Evolutionary conservation across 2,888 invertebrate species (phyloP).

Genomic region (Dryomyza anilis): DNA sequence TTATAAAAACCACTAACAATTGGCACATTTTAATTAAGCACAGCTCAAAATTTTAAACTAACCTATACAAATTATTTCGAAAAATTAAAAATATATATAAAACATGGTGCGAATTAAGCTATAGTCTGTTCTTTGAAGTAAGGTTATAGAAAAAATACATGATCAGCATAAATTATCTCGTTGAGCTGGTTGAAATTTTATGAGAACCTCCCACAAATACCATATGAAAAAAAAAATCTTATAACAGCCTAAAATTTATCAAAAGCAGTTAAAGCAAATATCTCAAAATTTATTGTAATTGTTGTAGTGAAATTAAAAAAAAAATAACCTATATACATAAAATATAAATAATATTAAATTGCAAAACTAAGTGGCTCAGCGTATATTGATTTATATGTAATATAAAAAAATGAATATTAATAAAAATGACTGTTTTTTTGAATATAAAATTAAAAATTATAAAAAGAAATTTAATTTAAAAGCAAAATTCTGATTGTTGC

Average conservation of each 20-base stretch:
- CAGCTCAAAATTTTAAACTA: constrained; percentile 7
- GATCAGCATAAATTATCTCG: too few species aligned
- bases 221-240: too few species aligned
- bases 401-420: too few species aligned
- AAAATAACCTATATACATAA: constrained; percentile 20
- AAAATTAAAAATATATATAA: constrained; percentile 1
- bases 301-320: constrained; percentile 20
- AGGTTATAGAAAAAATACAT: too few species aligned
- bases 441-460: constrained; percentile 32
- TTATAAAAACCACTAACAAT: too few species aligned
- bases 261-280: neutral
- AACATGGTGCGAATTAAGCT: too few species aligned
- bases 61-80: constrained; percentile 1
- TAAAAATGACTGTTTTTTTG: constrained; percentile 56
- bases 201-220: too few species aligned
- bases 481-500: too few species aligned
- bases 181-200: too few species aligned
- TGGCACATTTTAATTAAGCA: neutral
- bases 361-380: constrained; percentile 50
- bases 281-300: constrained; percentile 12
- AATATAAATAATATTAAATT: constrained; percentile 16
- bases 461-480: neutral
- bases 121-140: too few species aligned
- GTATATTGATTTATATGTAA: constrained; percentile 44
- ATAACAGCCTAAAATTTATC: too few species aligned